Percentiles rank a stretch among this genome's conserved stretches.
Evolutionary conservation across 1,140 invertebrate species (phyloP).

Genomic region (Zaprionus vittiger): DNA sequence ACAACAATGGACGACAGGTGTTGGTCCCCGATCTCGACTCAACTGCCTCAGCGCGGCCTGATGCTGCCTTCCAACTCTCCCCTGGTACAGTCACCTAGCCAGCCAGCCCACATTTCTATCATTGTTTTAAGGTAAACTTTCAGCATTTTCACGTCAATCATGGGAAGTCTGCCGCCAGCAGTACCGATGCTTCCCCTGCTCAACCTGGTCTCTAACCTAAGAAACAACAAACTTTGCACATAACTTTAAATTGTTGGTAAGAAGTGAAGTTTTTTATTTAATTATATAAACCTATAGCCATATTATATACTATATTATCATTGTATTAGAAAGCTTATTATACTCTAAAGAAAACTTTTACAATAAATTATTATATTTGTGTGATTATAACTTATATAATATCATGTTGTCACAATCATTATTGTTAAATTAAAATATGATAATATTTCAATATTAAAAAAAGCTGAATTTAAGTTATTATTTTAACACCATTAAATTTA

Average conservation of each 20-base stretch:
- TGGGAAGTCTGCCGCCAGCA: conserved; percentile 17
- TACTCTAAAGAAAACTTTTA: too few species aligned
- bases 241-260: neutral
- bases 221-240: conserved; percentile 3
- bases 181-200: neutral
- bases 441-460: too few species aligned
- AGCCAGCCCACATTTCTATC: conserved; percentile 63
- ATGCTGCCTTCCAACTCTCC: conserved; percentile 5
- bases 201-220: neutral
- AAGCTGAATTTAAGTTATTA: too few species aligned
- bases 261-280: neutral
- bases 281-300: neutral
- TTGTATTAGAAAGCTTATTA: too few species aligned
- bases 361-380: too few species aligned
- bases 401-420: too few species aligned
- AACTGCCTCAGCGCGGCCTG: conserved; percentile 26
- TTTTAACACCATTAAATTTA: too few species aligned
- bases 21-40: conserved; percentile 19
- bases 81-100: conserved; percentile 7
- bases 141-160: conserved; percentile 83
- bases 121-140: conserved; percentile 83
- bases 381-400: too few species aligned
- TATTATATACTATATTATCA: too few species aligned
- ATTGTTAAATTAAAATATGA: too few species aligned
- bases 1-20: conserved; percentile 51